Evolutionary conservation across 2,113 vertebrate genomes (phyloP).

Genomic region (Nycticorax nycticorax): DNA sequence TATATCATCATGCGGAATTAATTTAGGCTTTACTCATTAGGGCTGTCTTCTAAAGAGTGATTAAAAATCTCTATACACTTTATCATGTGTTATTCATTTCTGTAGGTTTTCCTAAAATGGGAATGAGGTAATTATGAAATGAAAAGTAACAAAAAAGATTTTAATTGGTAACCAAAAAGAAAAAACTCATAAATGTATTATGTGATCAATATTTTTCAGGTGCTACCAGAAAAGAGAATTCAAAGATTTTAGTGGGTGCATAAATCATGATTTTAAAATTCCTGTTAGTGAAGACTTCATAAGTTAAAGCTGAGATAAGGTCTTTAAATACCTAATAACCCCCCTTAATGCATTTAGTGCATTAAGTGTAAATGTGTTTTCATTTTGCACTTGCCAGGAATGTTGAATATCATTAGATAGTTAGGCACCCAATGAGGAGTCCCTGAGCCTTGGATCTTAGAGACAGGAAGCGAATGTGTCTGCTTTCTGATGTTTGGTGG

Average conservation of each 20-base stretch:
- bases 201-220: neutral
- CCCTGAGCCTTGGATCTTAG: neutral
- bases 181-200: neutral
- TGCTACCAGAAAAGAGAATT: neutral
- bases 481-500: neutral
- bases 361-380: neutral
- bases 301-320: neutral
- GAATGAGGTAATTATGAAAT: neutral
- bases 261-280: neutral
- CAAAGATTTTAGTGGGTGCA: neutral
- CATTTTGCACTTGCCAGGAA: neutral
- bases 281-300: neutral
- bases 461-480: neutral
- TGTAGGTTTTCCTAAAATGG: neutral
- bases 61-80: slow-evolving; percentile 8
- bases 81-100: slow-evolving; percentile 10
- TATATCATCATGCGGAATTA: neutral
- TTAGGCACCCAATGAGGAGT: neutral
- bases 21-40: slow-evolving; percentile 33
- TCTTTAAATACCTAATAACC: slow-evolving; percentile 17
- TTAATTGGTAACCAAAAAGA: neutral
- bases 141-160: neutral
- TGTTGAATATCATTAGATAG: neutral
- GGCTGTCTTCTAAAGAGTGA: neutral
- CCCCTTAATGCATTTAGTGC: neutral